Evolutionary conservation across 2,113 vertebrate species (phyloP).

Genomic region (Jacana jacana): DNA sequence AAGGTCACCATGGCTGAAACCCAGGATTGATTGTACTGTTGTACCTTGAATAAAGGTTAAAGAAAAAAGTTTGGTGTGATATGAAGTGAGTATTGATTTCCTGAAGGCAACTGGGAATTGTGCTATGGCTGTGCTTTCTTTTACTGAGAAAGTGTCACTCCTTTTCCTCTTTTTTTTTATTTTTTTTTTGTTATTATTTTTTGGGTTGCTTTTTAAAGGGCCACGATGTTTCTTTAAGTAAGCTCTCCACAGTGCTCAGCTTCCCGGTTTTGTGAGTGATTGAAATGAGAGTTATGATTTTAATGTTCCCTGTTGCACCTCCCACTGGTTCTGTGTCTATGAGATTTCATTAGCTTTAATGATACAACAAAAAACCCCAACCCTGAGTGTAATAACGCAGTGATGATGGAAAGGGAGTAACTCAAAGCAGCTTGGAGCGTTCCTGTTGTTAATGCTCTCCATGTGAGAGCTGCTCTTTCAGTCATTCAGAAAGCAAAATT

Average conservation of each 20-base stretch:
- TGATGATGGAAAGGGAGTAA: background rate
- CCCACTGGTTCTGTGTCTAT: slow-evolving; percentile 1
- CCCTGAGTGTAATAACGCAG: background rate
- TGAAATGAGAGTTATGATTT: background rate
- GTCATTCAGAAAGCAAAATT: background rate
- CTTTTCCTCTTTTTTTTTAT: background rate
- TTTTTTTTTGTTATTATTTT: no score
- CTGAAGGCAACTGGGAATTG: slow-evolving; percentile 16
- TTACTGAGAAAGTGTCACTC: background rate
- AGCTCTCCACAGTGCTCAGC: background rate
- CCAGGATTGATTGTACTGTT: background rate
- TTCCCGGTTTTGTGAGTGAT: background rate
- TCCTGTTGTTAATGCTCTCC: background rate
- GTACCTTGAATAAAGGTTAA: slow-evolving; percentile 16
- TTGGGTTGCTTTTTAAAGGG: no score
- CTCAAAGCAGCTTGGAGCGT: background rate
- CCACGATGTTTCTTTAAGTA: background rate
- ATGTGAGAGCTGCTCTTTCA: background rate
- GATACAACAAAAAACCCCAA: background rate
- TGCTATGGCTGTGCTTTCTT: background rate
- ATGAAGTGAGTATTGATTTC: slow-evolving; percentile 49
- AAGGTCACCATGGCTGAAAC: background rate
- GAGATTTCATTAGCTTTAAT: slow-evolving; percentile 44
- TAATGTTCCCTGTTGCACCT: background rate
- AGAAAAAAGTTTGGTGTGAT: background rate